Evolutionary conservation across 1,140 invertebrate species (phyloP).

Genomic region (Subanguina moxae): DNA sequence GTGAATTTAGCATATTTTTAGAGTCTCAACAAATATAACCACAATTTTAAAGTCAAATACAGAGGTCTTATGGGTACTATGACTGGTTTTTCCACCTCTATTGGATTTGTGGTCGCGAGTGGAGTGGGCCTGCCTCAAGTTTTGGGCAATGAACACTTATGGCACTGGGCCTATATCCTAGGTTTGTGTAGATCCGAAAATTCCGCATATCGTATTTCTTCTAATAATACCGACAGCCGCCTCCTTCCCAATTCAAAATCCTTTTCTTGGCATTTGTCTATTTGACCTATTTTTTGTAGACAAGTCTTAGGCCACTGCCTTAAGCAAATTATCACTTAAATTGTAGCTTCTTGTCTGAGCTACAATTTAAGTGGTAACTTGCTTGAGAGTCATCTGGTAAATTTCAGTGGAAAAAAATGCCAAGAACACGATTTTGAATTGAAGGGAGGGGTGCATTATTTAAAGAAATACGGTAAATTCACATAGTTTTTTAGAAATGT

Average conservation of each 20-base stretch:
- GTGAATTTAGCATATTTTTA: conserved; percentile 13
- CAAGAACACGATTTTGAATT: no score
- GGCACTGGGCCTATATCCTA: conserved; percentile 32
- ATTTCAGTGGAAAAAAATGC: no score
- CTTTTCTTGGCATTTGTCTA: conserved; percentile 5
- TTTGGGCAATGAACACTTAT: conserved; percentile 23
- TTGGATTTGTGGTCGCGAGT: conserved; percentile 36
- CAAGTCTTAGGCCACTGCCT: no score
- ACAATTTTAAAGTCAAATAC: conserved; percentile 24
- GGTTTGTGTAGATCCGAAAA: conserved; percentile 6
- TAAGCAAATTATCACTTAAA: no score
- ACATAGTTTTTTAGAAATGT: conserved; percentile 26
- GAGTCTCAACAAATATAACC: not conserved
- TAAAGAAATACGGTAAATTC: no score
- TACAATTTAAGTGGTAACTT: no score
- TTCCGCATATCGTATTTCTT: conserved; percentile 16
- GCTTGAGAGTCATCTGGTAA: no score
- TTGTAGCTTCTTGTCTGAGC: no score
- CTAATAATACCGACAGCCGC: not conserved
- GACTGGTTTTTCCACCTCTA: conserved; percentile 32
- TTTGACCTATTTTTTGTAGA: no score
- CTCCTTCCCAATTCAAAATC: conserved; percentile 2
- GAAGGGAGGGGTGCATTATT: no score
- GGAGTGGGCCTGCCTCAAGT: conserved; percentile 36
- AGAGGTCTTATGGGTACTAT: conserved; percentile 39